Percentiles rank a stretch among this genome's conserved stretches.
phyloP scores from a whole-genome alignment of 2,888 invertebrate species.

The Polyommatus iphigenia region DNA sequence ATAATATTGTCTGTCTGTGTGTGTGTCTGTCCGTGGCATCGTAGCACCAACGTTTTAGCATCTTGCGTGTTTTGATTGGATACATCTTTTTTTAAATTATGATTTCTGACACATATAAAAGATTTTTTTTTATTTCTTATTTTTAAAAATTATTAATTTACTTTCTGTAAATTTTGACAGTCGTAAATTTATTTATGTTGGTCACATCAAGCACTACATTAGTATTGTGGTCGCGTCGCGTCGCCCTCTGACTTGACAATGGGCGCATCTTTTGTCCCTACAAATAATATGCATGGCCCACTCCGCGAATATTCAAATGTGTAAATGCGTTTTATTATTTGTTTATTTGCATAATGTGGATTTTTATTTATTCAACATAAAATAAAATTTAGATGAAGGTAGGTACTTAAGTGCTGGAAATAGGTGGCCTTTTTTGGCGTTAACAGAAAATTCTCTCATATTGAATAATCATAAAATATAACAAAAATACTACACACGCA shows the following conservation, averaged over 20 bases:
- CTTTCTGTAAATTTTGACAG: background rate
- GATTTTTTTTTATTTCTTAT: no score
- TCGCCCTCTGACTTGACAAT: constrained; percentile 58
- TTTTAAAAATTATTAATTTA: no score
- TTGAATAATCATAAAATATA: background rate
- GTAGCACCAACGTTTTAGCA: no score
- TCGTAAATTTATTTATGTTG: background rate
- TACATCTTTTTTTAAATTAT: no score
- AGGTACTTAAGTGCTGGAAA: background rate
- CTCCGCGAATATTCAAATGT: constrained; percentile 35
- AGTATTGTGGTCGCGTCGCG: constrained; percentile 51
- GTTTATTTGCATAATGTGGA: background rate
- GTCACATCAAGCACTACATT: constrained; percentile 43
- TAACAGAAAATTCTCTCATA: no score
- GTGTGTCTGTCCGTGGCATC: no score
- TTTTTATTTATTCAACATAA: background rate
- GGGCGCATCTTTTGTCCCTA: constrained; percentile 54
- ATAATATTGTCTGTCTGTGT: no score
- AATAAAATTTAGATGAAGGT: background rate
- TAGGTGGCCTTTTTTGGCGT: background rate
- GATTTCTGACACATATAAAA: no score
- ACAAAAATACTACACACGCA: background rate
- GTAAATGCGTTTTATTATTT: constrained; percentile 19
- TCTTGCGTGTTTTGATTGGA: no score
- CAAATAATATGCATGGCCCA: constrained; percentile 54